Conservation (phyloP, 2,888 invertebrate species). For the Ennomos fuscantarius region DNA sequence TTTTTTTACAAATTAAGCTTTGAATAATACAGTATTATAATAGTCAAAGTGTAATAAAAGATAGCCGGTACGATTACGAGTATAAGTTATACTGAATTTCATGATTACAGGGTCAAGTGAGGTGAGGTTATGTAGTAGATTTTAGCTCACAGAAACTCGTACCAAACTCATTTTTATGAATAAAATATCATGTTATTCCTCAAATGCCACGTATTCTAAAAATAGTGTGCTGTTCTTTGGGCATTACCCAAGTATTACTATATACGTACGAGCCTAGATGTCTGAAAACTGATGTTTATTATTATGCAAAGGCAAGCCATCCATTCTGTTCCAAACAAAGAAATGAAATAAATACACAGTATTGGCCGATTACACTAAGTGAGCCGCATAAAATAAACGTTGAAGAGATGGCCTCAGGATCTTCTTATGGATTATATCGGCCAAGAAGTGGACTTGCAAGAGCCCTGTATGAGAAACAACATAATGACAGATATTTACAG, state of each 20-base stretch:
- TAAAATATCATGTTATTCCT: conserved; percentile 37
- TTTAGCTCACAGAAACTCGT: conserved; percentile 23
- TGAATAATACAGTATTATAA: conserved; percentile 13
- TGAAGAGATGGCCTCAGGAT: conserved; percentile 63
- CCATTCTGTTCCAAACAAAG: conserved; percentile 55
- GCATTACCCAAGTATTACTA: conserved; percentile 45
- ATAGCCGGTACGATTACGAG: neutral
- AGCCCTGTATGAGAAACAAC: conserved; percentile 89
- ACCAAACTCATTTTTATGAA: conserved; percentile 29
- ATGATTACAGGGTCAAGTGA: conserved; percentile 36
- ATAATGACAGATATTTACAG: conserved; percentile 88
- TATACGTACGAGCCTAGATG: conserved; percentile 44
- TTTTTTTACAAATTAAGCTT: conserved; percentile 9
- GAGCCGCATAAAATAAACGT: conserved; percentile 39
- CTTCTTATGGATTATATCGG: conserved; percentile 81
- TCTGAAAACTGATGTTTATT: conserved; percentile 57
- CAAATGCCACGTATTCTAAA: conserved; percentile 54
- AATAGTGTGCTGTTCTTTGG: conserved; percentile 42
- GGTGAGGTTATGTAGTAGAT: conserved; percentile 36
- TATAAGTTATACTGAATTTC: conserved; percentile 27
- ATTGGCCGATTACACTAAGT: conserved; percentile 36
- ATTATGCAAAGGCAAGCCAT: conserved; percentile 62
- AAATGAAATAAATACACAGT: conserved; percentile 43
- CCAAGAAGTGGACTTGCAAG: conserved; percentile 90
- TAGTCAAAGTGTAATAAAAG: conserved; percentile 7